Evolutionary conservation across 1,140 invertebrate genomes (phyloP).

Genomic region (Cydia pomonella): DNA sequence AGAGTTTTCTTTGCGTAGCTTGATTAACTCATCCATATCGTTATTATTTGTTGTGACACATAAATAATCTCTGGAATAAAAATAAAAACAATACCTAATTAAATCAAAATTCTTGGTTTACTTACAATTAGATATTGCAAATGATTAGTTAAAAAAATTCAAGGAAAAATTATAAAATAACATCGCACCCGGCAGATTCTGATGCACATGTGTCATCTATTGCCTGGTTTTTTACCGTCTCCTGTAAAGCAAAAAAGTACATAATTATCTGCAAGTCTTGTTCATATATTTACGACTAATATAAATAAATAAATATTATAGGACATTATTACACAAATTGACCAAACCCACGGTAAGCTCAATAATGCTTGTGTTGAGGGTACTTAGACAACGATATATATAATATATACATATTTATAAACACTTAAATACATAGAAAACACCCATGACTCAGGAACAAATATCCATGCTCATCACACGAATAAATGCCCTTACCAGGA

Average conservation of each 20-base stretch:
- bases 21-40: conserved; percentile 73
- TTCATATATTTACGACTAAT: too few species aligned
- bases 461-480: too few species aligned
- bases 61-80: conserved; percentile 64
- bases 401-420: too few species aligned
- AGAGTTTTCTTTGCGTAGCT: conserved; percentile 82
- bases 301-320: too few species aligned
- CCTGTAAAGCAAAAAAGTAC: conserved; percentile 45
- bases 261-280: neutral
- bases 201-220: conserved; percentile 65
- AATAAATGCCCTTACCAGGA: too few species aligned
- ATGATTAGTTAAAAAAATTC: too few species aligned
- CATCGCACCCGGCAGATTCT: conserved; percentile 66
- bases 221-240: conserved; percentile 44
- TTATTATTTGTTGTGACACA: conserved; percentile 63
- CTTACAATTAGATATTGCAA: neutral
- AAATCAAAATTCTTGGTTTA: neutral
- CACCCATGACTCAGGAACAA: too few species aligned
- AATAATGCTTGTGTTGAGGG: too few species aligned
- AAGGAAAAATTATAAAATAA: neutral
- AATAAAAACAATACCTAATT: neutral
- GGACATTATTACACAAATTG: too few species aligned
- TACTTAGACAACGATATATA: too few species aligned
- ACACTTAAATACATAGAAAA: too few species aligned
- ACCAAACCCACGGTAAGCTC: too few species aligned